Base-by-base conservation (phyloP, 2,113 vertebrate species). In the Hemiprocne comata region DNA sequence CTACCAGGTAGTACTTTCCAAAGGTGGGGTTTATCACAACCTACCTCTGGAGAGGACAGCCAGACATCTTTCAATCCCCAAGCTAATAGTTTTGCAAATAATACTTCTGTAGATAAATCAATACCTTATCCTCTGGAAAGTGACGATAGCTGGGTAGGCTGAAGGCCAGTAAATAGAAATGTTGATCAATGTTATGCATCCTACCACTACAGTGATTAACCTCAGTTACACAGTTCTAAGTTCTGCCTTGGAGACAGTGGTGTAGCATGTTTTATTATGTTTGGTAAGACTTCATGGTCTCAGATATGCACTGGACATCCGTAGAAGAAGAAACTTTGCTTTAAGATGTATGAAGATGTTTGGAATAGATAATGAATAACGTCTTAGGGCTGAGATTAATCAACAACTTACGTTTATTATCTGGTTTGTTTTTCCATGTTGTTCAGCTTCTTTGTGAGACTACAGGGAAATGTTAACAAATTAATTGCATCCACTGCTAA, bases 401-500 rank as follows among this genome's bases (percentile, higher is more conserved):
- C 82, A 83, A 80, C 13, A 1, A 25, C 0, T 2, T 73, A 26
- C 11, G 0, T 80, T 87, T 88, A 77, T 91, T 77, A 90, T 54
- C 64, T 0, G 0, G 7, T 54, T 86, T 88, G 20, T 51, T 77
- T 74, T 93, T 95, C 64, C 13, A 55, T 20, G 48, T 71, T 67
- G 34, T 72, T 90, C 79, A 72, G 50, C 34, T 90, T 94, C 72
- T 91, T 75, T 58, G 86, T 87, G 70, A 87, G 89, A 67, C 86
- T 90, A 44, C 0, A 1, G 77, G 89, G 82, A 93, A 94, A 93
- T 71, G 62, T 62, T 85, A 88, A 72, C 67, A 91, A 93, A 85
- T 85, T 87, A 90, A 90, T 84, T 86, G 33, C 72, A 95, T 91
- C 60, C 71, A 70, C 50, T 66, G 31, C 71, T 91, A 62, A 94